Percentiles rank a stretch among this genome's conserved stretches.
Conservation (phyloP, 2,113 vertebrate genomes). For the Pseudonaja textilis region DNA sequence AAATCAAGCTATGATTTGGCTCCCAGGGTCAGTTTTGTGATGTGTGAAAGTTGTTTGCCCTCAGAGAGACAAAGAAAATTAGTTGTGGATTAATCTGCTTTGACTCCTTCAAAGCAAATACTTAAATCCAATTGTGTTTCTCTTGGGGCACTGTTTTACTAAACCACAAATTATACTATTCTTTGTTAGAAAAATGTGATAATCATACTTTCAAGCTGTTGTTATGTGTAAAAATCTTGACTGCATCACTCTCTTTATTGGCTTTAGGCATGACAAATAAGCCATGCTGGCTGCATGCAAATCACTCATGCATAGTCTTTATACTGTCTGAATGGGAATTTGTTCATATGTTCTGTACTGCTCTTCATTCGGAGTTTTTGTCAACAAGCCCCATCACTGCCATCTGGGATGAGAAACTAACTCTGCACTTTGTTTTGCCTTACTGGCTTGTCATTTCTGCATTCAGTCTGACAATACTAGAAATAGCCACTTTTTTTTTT, state of each 20-base stretch:
- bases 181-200: not conserved
- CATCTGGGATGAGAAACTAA: not conserved
- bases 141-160: not conserved
- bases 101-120: constrained; percentile 10
- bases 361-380: not conserved
- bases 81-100: not conserved
- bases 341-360: not conserved
- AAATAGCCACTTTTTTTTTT: not conserved
- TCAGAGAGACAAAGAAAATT: not conserved
- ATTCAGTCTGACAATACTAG: not conserved
- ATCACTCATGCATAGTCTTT: not conserved
- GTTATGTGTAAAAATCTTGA: fast-evolving
- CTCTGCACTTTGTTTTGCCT: not conserved
- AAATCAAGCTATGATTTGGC: constrained; percentile 4
- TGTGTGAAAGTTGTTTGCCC: not conserved
- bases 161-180: fast-evolving
- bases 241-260: constrained; percentile 9
- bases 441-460: not conserved
- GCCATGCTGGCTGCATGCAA: not conserved
- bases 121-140: not conserved
- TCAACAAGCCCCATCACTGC: not conserved
- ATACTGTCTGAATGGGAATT: not conserved
- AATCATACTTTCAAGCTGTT: constrained; percentile 20
- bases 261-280: not conserved
- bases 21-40: constrained; percentile 8